These are phyloP conservation scores for Pseudorhiza aurosa DNA, from an alignment of 30 jellyfish, hydroid and myxozoan species.

Conservation along the genomic window DNA sequence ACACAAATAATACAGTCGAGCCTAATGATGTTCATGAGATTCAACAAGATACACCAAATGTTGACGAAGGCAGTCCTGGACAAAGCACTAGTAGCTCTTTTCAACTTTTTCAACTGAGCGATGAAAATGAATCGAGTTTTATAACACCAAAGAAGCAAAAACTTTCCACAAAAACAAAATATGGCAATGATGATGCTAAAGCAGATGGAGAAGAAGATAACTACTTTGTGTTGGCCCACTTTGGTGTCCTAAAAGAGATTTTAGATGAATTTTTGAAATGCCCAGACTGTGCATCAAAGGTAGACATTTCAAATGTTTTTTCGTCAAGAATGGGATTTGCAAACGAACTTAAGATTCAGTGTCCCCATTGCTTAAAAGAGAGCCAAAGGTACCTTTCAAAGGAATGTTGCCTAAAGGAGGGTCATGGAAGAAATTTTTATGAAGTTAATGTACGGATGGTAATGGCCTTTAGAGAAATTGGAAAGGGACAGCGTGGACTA, in stretches of 20 bases:
- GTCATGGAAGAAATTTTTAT: neutral
- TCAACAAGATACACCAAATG: neutral
- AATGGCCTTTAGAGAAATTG: neutral
- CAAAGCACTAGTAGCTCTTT: neutral
- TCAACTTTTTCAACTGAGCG: neutral
- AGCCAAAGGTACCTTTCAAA: neutral
- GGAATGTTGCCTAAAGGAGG: neutral
- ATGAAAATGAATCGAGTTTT: neutral
- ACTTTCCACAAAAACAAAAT: neutral
- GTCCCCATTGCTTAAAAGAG: neutral
- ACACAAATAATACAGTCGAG: neutral
- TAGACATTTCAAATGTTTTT: neutral
- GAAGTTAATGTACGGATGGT: constrained; percentile 1
- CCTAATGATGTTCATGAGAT: neutral
- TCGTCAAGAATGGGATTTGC: constrained; percentile 10
- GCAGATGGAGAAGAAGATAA: constrained; percentile 6
- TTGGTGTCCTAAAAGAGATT: constrained; percentile 5
- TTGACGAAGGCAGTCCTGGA: neutral
- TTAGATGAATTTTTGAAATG: neutral
- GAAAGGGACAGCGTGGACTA: constrained; percentile 12
- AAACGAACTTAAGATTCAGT: neutral
- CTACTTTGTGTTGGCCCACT: neutral
- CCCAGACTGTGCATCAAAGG: neutral
- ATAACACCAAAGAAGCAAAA: neutral
- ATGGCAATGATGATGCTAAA: neutral